Base-by-base conservation (phyloP, 1,140 invertebrate genomes). In the Caenorhabditis brenneri region DNA sequence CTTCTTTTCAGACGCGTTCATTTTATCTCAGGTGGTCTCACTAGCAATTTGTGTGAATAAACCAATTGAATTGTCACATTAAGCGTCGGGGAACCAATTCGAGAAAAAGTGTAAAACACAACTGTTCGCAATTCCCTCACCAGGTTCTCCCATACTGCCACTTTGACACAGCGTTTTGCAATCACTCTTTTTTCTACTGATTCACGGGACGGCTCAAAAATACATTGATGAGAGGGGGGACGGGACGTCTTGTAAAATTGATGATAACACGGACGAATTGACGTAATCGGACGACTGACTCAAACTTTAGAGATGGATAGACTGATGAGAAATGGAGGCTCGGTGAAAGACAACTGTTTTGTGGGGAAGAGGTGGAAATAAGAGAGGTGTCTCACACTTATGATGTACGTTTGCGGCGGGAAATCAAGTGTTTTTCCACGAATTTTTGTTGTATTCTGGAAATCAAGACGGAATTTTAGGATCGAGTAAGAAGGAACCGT, bases 261-360 rank as follows among this genome's bases (percentile, higher is more conserved):
- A 74, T 74, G 65, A 74, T 74, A 74, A 74, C 65, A 74, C 65
- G 65, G 65, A 74, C 65, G 33, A 36, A 74, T 74, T 74, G 65
- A 74, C 65, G 65, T 42, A 74, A 74, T 74, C 58, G 31, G 48
- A n/a, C 5, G 48, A 51, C 48, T 19, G 39, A 42, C 48, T 51
- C 15, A 16, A 16, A 46, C 42, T 46, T 16, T 46, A 46, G 42
- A 51, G 48, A 51, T 51, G n/a, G 19, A 51, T 51, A 5, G 48
- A 51, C 5, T 19, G 5, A 19, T 5, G n/a, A 10, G 48, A 51
- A 19, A 51, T 16, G 19, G n/a, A 51, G n/a, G n/a, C 12, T 16
- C 12, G 19, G 16, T 19, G 65, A 42, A 42, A 16, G 36, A 42
- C 65, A 74, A 74, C 65, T 74, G 65, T 46, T 42, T 42, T 74